Percentiles rank a stretch among this genome's conserved stretches.
phyloP scores from a whole-genome alignment of 1,140 invertebrate genomes.

The Eufriesea mexicana region DNA sequence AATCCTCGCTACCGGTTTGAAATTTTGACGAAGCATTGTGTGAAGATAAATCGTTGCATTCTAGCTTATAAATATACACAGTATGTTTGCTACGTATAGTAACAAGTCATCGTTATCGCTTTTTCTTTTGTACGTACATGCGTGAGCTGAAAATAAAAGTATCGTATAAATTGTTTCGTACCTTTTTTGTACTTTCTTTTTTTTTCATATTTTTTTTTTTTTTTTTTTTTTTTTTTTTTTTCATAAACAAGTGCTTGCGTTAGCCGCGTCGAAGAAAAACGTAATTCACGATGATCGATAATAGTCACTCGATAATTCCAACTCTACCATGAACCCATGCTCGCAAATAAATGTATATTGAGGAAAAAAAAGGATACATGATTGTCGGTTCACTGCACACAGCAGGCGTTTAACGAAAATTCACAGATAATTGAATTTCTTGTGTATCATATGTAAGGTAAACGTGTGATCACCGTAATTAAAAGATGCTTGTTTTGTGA shows the following conservation, averaged over 20 bases:
- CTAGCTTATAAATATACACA: constrained; percentile 8
- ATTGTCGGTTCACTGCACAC: constrained; percentile 75
- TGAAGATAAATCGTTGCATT: neutral
- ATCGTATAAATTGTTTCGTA: constrained; percentile 16
- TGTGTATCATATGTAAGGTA: neutral
- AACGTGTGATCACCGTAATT: constrained; percentile 45
- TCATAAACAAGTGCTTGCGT: neutral
- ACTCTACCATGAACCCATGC: neutral
- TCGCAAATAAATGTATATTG: constrained; percentile 11
- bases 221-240: neutral
- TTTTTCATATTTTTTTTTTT: neutral
- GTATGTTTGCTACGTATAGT: neutral
- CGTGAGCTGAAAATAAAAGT: constrained; percentile 49
- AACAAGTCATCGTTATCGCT: neutral
- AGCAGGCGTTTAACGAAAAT: constrained; percentile 40
- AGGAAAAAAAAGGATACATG: constrained; percentile 67
- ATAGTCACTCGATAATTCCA: neutral
- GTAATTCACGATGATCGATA: neutral
- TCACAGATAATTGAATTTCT: constrained; percentile 12
- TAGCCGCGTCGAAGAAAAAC: neutral
- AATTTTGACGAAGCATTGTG: neutral
- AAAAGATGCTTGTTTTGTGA: constrained; percentile 59
- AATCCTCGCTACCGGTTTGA: neutral
- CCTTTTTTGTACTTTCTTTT: neutral
- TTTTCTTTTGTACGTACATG: constrained; percentile 14